Evolutionary conservation across 2,113 vertebrate genomes (phyloP).

Genomic region (Orientallactaga bullata): DNA sequence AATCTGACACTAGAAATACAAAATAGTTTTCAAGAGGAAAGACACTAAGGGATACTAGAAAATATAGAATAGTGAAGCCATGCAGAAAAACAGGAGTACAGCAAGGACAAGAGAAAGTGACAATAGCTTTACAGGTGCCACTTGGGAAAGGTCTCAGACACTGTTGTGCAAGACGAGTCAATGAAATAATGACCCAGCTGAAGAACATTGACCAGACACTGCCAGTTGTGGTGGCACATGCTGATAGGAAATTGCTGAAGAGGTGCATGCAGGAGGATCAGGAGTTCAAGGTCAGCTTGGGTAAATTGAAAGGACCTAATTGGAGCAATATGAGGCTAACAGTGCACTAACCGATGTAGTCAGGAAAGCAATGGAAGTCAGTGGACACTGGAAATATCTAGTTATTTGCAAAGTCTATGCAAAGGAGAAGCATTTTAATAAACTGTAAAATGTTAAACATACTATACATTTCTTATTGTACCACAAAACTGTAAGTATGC

Average conservation of each 20-base stretch:
- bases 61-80: neutral
- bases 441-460: constrained; percentile 53
- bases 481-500: constrained; percentile 21
- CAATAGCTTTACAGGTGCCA: neutral
- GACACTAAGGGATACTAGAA: neutral
- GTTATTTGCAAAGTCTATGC: neutral
- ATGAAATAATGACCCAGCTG: neutral
- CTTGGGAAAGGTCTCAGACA: neutral
- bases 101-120: neutral
- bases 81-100: neutral
- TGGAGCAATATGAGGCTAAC: neutral
- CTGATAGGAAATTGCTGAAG: no score
- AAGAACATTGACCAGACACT: neutral
- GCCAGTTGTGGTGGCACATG: no score
- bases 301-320: neutral
- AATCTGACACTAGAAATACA: neutral
- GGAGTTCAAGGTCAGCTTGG: no score
- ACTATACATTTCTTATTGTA: constrained; percentile 46
- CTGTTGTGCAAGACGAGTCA: neutral
- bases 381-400: no score
- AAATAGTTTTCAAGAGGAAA: neutral
- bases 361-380: no score
- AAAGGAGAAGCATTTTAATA: constrained; percentile 4
- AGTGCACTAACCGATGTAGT: no score
- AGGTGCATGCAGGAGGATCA: no score